Base-by-base conservation (phyloP, 2,797 vertebrate species). In the Hipposideros larvatus region DNA sequence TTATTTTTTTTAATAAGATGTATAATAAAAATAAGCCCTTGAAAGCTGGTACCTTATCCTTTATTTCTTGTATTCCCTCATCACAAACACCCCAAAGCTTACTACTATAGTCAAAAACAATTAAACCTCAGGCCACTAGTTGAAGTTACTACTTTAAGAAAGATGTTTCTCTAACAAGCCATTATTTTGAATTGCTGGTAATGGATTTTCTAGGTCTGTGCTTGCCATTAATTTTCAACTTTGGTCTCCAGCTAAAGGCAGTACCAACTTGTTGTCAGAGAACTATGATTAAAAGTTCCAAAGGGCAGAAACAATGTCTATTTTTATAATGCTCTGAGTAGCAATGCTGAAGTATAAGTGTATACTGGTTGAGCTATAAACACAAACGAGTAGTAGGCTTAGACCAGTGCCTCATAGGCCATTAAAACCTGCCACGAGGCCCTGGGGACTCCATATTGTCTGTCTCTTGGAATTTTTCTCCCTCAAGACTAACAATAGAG, bases 111-210 rank as follows among this genome's bases (percentile, higher is more conserved):
- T 68, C 71, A 87, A 51, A 57, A n/a, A 8, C 79, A 91, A 90
- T 94, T 88, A 37, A 61, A 70, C 31, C 63, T 63, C n/a, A 83
- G 9, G n/a, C n/a, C 4, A 55, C 43, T 79, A 77, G 46, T 46
- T 83, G 55, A 88, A 61, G 75, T 96, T 87, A 90, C 55, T 79
- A 92, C 93, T 84, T 94, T 93, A 82, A 85, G 74, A 73, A 91
- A 57, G 46, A 37, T 66, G 18, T 75, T 90, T 28, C 68, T 79
- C 4, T 73, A 61, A 93, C 53, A 89, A 75, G 91, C 18, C 34
- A 74, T 92, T 75, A 85, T 84, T 96, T 92, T 26, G 61, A 94
- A 92, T 91, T 82, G 79, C 57, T 77, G 70, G 24, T 77, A 83
- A 79, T 71, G 16, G 26, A 79, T 90, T 91, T 59, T 53, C 68